phyloP scores from a whole-genome alignment of 2,113 vertebrate genomes.

The Trematomus loennbergii region DNA sequence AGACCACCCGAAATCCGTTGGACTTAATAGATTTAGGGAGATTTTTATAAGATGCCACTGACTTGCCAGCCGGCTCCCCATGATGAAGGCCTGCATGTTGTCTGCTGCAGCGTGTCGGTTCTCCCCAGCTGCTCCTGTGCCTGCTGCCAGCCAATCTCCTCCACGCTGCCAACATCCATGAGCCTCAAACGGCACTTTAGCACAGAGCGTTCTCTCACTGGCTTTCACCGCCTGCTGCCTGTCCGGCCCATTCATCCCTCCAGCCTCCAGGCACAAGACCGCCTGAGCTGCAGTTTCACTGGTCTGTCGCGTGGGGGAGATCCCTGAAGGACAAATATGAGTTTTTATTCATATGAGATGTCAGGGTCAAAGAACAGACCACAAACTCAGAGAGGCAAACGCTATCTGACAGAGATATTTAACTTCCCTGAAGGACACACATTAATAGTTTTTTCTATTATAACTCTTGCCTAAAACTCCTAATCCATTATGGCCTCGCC shows the following conservation, averaged over 20 bases:
- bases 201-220: constrained; percentile 59
- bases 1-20: constrained; percentile 39
- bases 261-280: constrained; percentile 21
- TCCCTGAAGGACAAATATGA: neutral
- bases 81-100: constrained; percentile 45
- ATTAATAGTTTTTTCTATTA: too few species aligned
- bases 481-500: too few species aligned
- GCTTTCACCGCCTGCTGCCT: constrained; percentile 44
- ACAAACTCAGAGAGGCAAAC: neutral
- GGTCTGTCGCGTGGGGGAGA: neutral
- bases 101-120: constrained; percentile 41
- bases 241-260: constrained; percentile 42
- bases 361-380: neutral
- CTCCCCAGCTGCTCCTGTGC: constrained; percentile 56
- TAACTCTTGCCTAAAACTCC: too few species aligned
- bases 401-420: neutral
- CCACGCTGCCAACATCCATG: constrained; percentile 59
- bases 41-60: constrained; percentile 42
- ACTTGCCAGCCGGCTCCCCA: constrained; percentile 47
- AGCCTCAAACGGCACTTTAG: constrained; percentile 33
- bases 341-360: constrained; percentile 12
- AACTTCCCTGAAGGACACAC: too few species aligned
- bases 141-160: constrained; percentile 50
- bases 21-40: constrained; percentile 30
- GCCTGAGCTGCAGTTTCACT: neutral